phyloP scores from a whole-genome alignment of 2,113 vertebrate genomes.

The Callospermophilus lateralis region DNA sequence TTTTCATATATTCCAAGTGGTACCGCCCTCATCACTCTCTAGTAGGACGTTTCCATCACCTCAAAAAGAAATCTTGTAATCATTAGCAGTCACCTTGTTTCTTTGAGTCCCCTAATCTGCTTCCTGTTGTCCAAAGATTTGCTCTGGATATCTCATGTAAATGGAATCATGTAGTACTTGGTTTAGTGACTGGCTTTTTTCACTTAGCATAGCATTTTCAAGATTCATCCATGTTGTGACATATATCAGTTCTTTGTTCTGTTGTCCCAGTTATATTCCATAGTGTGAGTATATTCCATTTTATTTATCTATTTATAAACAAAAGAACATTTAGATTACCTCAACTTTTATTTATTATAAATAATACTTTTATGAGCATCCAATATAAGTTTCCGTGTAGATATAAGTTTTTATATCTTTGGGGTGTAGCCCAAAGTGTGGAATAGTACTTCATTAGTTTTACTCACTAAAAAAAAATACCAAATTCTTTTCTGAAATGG shows the following conservation, averaged over 20 bases:
- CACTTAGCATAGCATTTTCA: neutral
- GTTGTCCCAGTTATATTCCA: neutral
- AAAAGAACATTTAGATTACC: neutral
- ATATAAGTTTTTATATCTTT: neutral
- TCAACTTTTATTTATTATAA: neutral
- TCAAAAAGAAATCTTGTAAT: neutral
- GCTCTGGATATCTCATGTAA: neutral
- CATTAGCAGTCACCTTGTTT: neutral
- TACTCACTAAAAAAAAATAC: neutral
- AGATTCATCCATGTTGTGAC: neutral
- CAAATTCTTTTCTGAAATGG: neutral
- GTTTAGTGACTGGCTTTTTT: neutral
- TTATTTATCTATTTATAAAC: neutral
- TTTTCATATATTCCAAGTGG: neutral
- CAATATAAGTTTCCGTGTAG: neutral
- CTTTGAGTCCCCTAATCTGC: neutral
- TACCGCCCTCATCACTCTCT: neutral
- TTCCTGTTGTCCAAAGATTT: neutral
- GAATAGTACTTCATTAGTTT: neutral
- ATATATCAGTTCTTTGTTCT: neutral
- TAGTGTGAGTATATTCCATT: neutral
- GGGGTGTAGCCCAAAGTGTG: neutral
- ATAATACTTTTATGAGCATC: neutral
- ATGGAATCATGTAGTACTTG: neutral
- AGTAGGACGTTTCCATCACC: neutral